Evolutionary conservation across 2,888 invertebrate genomes (phyloP), one percentile per base, ranked within the genome.

Genomic region (Polyploca ridens): DNA sequence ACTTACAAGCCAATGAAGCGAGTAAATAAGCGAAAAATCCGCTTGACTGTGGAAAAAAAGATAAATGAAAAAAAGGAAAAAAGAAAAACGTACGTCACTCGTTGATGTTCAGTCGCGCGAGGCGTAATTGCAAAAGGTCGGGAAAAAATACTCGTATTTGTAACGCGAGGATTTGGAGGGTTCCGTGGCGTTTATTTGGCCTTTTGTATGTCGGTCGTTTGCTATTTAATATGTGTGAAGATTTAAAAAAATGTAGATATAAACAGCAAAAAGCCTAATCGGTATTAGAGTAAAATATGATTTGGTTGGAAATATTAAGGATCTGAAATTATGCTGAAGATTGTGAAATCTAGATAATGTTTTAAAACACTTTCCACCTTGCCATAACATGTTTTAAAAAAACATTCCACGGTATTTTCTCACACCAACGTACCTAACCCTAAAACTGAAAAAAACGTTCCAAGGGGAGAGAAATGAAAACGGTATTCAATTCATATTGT

Each of bases 1-100:
- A 90, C 90, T 93, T 91, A 90, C 91, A 85, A 92, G 91, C 91
- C 93, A 93, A 93, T 93, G 93, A 93, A 90, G 93, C 91, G 90
- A 84, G 91, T 90, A 91, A 93, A 93, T 91, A 93, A 89, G 89
- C 91, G 91, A 93, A 91, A 93, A 94, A 93, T 92, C 90, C 89
- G 86, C 86, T 86, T 80, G 82, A 76, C 81, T 89, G 90, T 87
- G 90, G 90, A 90, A 91, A 93, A 92, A 91, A 90, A 90, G 89
- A 88, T 89, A 88, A 89, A 90, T 81, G 72, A 67, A 78, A 82
- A 82, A 81, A 77, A 73, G 68, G 67, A 76, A 77, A 78, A 80
- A 73, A 70, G 66, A 76, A 74, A 85, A 87, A 89, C 87, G 86
- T 80, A 77, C 88, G 87, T 87, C 88, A 89, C 83, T 85, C 85